phyloP scores from a whole-genome alignment of 2,888 invertebrate species.

The Ophion ventricosus region DNA sequence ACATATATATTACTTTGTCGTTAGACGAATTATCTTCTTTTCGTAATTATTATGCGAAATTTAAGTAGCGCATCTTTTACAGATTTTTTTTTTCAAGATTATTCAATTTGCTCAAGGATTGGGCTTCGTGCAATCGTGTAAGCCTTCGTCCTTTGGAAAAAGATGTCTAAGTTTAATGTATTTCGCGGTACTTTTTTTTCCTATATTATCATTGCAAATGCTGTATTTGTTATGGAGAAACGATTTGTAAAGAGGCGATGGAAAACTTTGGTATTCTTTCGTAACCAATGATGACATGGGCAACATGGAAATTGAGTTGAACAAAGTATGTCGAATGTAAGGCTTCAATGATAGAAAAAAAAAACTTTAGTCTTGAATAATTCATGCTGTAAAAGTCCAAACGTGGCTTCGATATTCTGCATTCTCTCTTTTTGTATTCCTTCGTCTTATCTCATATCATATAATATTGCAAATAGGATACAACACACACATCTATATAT shows the following conservation, averaged over 20 bases:
- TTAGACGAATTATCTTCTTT: no score
- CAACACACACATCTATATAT: neutral
- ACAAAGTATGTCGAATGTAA: no score
- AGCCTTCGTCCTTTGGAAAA: neutral
- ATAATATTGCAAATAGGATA: neutral
- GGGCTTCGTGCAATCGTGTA: neutral
- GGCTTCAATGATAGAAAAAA: neutral
- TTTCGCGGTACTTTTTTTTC: neutral
- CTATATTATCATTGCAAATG: neutral
- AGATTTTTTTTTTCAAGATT: no score
- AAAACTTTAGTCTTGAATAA: conserved; percentile 21
- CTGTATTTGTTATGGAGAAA: neutral
- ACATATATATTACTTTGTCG: neutral
- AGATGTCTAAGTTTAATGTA: neutral
- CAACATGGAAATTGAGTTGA: no score
- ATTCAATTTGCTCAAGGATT: no score
- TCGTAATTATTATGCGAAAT: no score
- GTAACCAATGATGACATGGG: no score
- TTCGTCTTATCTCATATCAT: conserved; percentile 21
- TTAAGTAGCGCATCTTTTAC: no score
- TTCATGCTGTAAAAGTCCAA: neutral
- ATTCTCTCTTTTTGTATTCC: neutral
- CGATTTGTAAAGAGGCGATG: no score
- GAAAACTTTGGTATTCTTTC: no score
- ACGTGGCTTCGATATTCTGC: neutral